These are phyloP conservation scores for Drosophila melanica DNA, from an alignment of 1,140 invertebrate species.

Conservation along the genomic window DNA sequence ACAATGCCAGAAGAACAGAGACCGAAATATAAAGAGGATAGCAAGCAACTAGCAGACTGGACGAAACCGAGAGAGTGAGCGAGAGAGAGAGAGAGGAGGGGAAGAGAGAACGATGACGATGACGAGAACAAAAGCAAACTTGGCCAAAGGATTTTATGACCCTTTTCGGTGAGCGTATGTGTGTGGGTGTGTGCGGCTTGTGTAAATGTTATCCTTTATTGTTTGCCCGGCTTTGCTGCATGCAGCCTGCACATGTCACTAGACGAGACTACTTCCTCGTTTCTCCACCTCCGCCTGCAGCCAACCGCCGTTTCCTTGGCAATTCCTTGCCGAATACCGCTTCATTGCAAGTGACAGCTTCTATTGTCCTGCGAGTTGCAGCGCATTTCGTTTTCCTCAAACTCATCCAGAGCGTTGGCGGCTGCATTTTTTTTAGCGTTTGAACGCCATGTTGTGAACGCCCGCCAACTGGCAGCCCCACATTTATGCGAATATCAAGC, in stretches of 20 bases:
- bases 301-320: constrained; percentile 3
- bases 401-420: constrained; percentile 27
- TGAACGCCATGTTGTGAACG: constrained; percentile 31
- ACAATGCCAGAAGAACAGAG: constrained; percentile 37
- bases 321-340: constrained; percentile 25
- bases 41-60: too few species aligned
- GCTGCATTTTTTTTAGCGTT: constrained; percentile 26
- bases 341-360: constrained; percentile 49
- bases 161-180: constrained; percentile 22
- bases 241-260: constrained; percentile 50
- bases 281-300: neutral
- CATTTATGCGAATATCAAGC: constrained; percentile 19
- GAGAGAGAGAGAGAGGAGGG: neutral
- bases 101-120: constrained; percentile 33
- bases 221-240: constrained; percentile 47
- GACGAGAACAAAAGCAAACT: constrained; percentile 56
- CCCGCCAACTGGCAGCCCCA: constrained; percentile 4
- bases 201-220: constrained; percentile 62
- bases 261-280: constrained; percentile 31
- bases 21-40: constrained; percentile 2
- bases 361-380: constrained; percentile 37
- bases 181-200: constrained; percentile 29
- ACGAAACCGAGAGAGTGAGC: neutral
- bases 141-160: constrained; percentile 60
- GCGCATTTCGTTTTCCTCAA: neutral